These are phyloP conservation scores for Vultur gryphus DNA, from an alignment of 2,797 vertebrate species.

Conservation along the genomic window DNA sequence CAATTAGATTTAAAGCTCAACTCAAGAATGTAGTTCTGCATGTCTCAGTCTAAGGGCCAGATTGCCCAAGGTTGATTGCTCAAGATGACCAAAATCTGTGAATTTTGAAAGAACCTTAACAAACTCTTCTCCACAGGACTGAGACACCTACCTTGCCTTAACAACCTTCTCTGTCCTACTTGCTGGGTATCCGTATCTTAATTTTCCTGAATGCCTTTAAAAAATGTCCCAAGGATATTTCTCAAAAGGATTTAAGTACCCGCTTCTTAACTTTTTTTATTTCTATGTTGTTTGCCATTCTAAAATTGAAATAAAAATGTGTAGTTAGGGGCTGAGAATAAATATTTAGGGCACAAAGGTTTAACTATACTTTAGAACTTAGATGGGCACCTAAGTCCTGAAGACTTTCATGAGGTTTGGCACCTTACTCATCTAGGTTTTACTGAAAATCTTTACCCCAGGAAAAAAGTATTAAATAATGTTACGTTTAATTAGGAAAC, in stretches of 20 bases:
- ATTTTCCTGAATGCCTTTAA: not conserved
- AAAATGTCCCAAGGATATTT: not conserved
- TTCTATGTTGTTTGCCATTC: not conserved
- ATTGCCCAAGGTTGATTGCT: not conserved
- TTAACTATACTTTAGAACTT: not conserved
- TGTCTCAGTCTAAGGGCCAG: not conserved
- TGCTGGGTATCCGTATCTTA: not conserved
- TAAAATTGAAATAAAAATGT: not conserved
- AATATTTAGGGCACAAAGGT: not conserved
- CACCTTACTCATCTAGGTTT: not conserved
- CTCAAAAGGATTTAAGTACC: not conserved
- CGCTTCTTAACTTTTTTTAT: not conserved
- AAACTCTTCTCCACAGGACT: not conserved
- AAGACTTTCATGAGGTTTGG: not conserved
- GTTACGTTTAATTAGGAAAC: not conserved
- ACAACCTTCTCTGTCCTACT: not conserved
- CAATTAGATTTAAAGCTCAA: not conserved
- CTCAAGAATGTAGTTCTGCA: not conserved
- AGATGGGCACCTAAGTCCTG: not conserved
- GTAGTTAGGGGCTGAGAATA: not conserved
- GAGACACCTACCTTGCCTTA: not conserved
- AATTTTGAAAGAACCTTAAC: not conserved
- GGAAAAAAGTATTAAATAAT: not conserved
- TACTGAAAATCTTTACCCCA: not conserved
- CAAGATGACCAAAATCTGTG: not conserved